Conservation (phyloP, 2,113 vertebrate species). For the Upupa epops region DNA sequence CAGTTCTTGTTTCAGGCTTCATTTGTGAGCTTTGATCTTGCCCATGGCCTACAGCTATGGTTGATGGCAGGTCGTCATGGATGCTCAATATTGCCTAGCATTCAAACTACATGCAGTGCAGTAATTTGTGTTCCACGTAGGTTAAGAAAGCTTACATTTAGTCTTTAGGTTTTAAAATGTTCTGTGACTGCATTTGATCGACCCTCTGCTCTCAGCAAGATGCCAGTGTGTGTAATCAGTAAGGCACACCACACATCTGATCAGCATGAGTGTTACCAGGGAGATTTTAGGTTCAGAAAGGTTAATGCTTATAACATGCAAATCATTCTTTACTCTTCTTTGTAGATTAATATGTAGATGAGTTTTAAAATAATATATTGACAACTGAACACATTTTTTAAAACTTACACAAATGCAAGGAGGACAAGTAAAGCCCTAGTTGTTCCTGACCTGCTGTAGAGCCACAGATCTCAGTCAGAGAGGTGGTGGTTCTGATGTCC, state of each 20-base stretch:
- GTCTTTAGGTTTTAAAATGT: neutral
- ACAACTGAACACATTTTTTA: neutral
- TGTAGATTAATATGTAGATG: neutral
- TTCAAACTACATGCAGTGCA: neutral
- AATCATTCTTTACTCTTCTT: neutral
- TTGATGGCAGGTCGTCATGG: neutral
- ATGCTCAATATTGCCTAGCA: neutral
- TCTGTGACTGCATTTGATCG: neutral
- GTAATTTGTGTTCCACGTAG: neutral
- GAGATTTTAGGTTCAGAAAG: neutral
- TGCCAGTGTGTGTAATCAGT: neutral
- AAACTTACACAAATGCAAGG: too few species aligned
- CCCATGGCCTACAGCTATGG: neutral
- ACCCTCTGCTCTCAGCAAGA: neutral
- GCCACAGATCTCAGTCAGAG: neutral
- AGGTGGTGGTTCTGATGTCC: neutral
- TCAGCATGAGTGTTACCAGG: neutral
- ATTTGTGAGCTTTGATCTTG: slow-evolving; percentile 32
- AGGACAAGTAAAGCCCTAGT: neutral
- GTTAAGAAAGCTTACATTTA: neutral
- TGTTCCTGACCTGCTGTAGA: neutral
- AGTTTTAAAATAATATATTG: neutral
- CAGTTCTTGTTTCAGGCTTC: neutral
- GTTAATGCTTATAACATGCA: neutral
- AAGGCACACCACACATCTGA: neutral